phyloP scores from a whole-genome alignment of 2,113 vertebrate species.

The Cairina moschata region DNA sequence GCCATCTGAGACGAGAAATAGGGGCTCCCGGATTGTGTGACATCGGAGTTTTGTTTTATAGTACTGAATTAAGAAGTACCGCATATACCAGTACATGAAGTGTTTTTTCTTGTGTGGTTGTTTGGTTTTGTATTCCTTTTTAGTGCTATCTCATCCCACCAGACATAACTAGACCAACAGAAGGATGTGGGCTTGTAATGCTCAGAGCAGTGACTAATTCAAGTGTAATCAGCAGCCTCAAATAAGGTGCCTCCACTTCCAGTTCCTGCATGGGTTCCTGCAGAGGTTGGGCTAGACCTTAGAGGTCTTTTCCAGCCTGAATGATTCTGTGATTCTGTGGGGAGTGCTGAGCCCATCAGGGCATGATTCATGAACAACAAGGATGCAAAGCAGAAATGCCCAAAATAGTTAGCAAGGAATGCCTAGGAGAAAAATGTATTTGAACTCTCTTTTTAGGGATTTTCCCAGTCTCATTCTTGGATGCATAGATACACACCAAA shows the following conservation, averaged over 20 bases:
- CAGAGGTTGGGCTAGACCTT: too few relatives aligned
- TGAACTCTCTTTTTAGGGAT: not conserved
- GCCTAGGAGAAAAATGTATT: not conserved
- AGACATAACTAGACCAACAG: not conserved
- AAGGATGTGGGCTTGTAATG: not conserved
- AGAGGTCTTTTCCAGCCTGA: too few relatives aligned
- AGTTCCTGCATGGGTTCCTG: not conserved
- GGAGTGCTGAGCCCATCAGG: not conserved
- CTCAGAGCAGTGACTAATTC: not conserved
- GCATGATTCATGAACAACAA: not conserved
- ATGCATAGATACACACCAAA: not conserved
- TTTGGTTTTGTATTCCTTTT: not conserved
- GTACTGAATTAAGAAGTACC: not conserved
- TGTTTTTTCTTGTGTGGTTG: not conserved
- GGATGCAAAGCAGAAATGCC: not conserved
- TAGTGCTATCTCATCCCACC: not conserved
- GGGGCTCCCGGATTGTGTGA: not conserved
- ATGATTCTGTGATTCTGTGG: too few relatives aligned
- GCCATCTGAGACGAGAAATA: not conserved
- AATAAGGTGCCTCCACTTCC: not conserved
- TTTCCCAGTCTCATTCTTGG: not conserved
- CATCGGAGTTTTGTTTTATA: not conserved
- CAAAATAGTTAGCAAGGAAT: not conserved
- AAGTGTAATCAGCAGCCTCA: not conserved
- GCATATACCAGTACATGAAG: not conserved